Conservation (phyloP, 2,113 vertebrate genomes). For the Epinephelus fuscoguttatus region DNA sequence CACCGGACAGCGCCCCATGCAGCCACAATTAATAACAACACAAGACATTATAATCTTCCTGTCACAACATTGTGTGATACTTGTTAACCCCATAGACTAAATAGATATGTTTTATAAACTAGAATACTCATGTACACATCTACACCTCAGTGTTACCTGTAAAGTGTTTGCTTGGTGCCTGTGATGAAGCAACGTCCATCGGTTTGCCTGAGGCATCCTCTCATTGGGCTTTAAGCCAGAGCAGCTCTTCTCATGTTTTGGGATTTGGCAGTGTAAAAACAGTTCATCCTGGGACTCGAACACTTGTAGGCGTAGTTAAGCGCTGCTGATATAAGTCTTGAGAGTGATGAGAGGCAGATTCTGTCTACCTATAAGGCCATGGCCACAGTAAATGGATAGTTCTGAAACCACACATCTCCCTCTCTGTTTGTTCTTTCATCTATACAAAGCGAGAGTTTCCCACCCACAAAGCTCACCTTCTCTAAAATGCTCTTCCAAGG, state of each 20-base stretch:
- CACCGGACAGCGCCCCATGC: no score
- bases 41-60: not conserved
- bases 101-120: not conserved
- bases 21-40: no score
- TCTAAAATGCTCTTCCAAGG: slow-evolving; percentile 2
- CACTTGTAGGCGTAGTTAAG: slow-evolving; percentile 10
- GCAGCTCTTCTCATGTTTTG: slow-evolving; percentile 3
- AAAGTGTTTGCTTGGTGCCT: slow-evolving; percentile 6
- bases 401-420: not conserved
- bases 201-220: slow-evolving; percentile 17
- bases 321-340: not conserved
- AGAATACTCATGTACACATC: not conserved
- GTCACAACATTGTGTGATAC: not conserved
- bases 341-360: not conserved
- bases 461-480: slow-evolving; percentile 1
- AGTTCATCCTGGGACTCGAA: slow-evolving; percentile 3
- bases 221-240: slow-evolving; percentile 37
- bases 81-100: not conserved
- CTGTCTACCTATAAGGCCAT: not conserved
- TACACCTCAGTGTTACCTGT: not conserved
- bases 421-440: slow-evolving; percentile 17
- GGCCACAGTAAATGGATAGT: not conserved
- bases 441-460: not conserved
- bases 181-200: slow-evolving; percentile 2
- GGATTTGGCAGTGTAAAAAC: slow-evolving; percentile 7